These are phyloP conservation scores for Eristalinus sepulchralis DNA, from an alignment of 2,888 invertebrate genomes.

Conservation along the genomic window DNA sequence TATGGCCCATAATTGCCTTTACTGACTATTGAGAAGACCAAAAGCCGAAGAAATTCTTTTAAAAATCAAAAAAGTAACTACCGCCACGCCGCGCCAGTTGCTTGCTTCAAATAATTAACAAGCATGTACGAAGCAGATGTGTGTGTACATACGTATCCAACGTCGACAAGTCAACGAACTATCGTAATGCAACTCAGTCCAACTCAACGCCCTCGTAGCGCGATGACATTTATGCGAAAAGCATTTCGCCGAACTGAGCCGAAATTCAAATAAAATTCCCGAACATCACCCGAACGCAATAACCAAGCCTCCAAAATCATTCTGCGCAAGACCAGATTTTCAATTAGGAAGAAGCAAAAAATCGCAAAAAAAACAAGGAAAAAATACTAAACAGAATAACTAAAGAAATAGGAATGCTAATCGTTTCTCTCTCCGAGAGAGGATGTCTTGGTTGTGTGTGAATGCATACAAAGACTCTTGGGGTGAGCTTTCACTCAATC, in stretches of 20 bases:
- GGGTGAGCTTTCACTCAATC: neutral
- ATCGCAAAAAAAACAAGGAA: neutral
- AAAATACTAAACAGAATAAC: neutral
- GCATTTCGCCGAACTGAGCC: slow-evolving; percentile 8
- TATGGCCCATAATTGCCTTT: neutral
- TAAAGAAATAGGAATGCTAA: neutral
- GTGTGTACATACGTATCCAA: neutral
- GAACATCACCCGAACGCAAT: slow-evolving; percentile 27
- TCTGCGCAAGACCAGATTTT: slow-evolving; percentile 45
- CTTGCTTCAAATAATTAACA: neutral
- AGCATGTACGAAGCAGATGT: neutral
- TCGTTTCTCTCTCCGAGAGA: neutral
- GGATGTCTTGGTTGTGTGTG: neutral
- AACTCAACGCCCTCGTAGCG: neutral
- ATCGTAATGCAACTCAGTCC: neutral
- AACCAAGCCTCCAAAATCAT: slow-evolving; percentile 11
- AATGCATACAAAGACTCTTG: neutral
- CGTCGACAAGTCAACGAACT: slow-evolving; percentile 15
- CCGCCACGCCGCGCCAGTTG: neutral
- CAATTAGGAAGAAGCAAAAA: slow-evolving; percentile 20
- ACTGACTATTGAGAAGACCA: neutral
- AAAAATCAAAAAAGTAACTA: neutral
- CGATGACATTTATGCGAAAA: neutral
- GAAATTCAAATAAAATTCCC: slow-evolving; percentile 4
- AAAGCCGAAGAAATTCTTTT: too few species aligned